Evolutionary conservation across 2,113 vertebrate genomes (phyloP), one percentile per base, ranked within the genome.

Genomic region (Bubo blakistoni): DNA sequence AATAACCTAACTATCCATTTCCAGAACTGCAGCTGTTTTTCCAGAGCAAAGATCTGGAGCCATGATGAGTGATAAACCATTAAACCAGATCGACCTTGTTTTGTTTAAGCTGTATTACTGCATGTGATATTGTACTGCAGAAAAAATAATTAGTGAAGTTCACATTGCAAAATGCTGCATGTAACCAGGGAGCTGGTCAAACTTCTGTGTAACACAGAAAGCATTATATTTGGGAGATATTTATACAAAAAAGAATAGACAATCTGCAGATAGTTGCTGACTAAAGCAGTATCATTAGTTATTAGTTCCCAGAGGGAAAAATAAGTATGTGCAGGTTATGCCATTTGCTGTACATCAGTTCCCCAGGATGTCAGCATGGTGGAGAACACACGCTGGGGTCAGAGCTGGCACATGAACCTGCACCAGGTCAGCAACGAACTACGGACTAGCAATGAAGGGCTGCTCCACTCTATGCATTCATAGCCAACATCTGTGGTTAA

Each of bases 21-120:
- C 91, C 95, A 96, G 84, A 76, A 93, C 78, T 81, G 83, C 93
- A 87, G 78, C 25, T 96, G 86, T 95, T 94, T 95, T 94, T 72
- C 80, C 86, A 81, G 73, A 94, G 83, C 47, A 65, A 86, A 93
- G 80, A 83, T 86, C 81, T 81, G 69, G 74, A 95, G 72, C 57
- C 55, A 21, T 71, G 62, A 81, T 10, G 81, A 91, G 61, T 59
- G 91, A 92, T 92, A 94, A 92, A 92, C 44, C 57, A 49, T 71
- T 49, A 83, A 81, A 94, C 44, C 77, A 92, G 86, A 95, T 20
- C 55, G 52, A 65, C 10, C 36, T 88, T 69, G 83, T 76, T 94
- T 96, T 85, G 88, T 63, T 88, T 92, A 67, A 59, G 63, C 70
- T 81, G 34, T 81, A 17, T 69, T 90, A 46, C 38, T 74, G 49